Evolutionary conservation across 2,797 vertebrate species (phyloP).

Genomic region (Ptychadena robeensis): DNA sequence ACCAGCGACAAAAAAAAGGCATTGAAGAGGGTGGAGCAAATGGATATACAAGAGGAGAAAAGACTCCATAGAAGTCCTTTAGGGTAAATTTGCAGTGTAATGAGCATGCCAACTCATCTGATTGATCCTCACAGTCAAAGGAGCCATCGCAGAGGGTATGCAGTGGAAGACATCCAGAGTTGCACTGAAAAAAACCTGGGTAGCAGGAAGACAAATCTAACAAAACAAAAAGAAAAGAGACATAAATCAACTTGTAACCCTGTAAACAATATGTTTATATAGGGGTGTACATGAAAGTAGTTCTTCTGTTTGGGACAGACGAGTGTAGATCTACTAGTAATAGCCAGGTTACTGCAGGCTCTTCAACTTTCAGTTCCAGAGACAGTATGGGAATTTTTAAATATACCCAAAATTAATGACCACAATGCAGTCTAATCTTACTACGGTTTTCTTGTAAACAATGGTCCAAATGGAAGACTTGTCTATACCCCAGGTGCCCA

Average conservation of each 20-base stretch:
- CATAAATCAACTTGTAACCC: background rate
- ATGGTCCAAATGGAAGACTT: no score
- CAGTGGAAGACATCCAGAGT: slow-evolving; percentile 79
- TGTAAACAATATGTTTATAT: background rate
- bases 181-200: slow-evolving; percentile 80
- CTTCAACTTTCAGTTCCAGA: no score
- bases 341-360: no score
- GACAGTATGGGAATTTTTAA: no score
- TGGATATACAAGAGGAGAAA: slow-evolving; percentile 77
- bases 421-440: no score
- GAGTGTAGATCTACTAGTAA: no score
- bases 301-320: no score
- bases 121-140: slow-evolving; percentile 78
- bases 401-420: no score
- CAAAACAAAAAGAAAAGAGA: background rate
- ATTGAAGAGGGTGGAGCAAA: slow-evolving; percentile 50
- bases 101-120: slow-evolving; percentile 79
- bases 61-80: slow-evolving; percentile 86
- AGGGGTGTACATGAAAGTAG: background rate
- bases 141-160: slow-evolving; percentile 83
- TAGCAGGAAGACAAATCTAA: slow-evolving; percentile 73
- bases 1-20: slow-evolving; percentile 79
- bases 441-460: no score
- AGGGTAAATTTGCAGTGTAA: slow-evolving; percentile 73
- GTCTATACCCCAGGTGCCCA: no score